These are phyloP conservation scores for Cranoglanis bouderius DNA, from an alignment of 2,113 vertebrate species.

Conservation along the genomic window DNA sequence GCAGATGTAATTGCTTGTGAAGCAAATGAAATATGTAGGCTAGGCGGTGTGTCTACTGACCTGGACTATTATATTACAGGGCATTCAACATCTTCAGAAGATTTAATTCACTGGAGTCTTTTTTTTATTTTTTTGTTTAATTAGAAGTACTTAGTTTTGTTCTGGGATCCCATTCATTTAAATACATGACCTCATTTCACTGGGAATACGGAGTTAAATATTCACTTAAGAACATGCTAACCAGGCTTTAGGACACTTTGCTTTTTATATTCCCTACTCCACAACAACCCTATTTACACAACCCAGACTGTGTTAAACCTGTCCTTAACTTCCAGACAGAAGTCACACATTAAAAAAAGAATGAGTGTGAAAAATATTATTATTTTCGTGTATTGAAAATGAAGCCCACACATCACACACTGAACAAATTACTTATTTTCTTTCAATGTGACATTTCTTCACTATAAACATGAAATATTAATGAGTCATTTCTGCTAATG, in stretches of 20 bases:
- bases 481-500: not conserved
- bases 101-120: constrained; percentile 4
- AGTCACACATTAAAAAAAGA: not conserved
- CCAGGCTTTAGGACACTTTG: not conserved
- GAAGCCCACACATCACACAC: too few species aligned
- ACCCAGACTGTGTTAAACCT: too few species aligned
- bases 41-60: not conserved
- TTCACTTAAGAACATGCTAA: constrained; percentile 10
- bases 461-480: not conserved
- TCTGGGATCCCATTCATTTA: constrained; percentile 8
- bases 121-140: not conserved
- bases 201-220: not conserved
- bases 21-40: not conserved
- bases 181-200: constrained; percentile 6
- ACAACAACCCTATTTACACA: not conserved
- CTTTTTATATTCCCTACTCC: not conserved
- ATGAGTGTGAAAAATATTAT: not conserved
- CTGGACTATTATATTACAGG: not conserved
- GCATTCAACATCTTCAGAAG: not conserved
- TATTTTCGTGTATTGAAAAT: not conserved
- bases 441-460: not conserved
- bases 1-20: constrained; percentile 6
- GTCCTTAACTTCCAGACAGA: not conserved
- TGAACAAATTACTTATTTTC: not conserved
- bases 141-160: not conserved